phyloP scores from a whole-genome alignment of 2,888 invertebrate genomes.

The Cosmia pyralina region DNA sequence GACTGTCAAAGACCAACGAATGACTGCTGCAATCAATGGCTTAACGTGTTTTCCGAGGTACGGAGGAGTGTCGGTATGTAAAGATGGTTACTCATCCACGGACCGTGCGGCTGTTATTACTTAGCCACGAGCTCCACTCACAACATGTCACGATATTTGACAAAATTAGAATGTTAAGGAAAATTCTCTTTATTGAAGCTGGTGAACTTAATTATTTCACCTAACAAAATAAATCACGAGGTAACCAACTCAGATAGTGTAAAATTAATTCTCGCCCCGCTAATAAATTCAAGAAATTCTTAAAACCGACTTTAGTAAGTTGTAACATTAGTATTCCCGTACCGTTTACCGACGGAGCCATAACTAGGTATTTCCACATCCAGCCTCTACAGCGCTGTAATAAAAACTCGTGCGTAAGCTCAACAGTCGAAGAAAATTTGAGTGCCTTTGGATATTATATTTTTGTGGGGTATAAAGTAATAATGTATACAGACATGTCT shows the following conservation, averaged over 20 bases:
- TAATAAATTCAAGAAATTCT: constrained; percentile 43
- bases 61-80: no score
- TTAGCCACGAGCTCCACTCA: no score
- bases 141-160: no score
- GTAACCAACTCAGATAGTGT: constrained; percentile 13
- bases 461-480: constrained; percentile 53
- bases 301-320: constrained; percentile 45
- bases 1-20: no score
- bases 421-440: constrained; percentile 59
- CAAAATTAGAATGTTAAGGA: neutral
- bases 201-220: neutral
- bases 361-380: constrained; percentile 57
- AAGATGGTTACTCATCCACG: no score
- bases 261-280: constrained; percentile 31
- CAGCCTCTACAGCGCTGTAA: constrained; percentile 47
- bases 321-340: constrained; percentile 58
- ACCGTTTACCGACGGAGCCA: constrained; percentile 38
- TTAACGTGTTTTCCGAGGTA: no score
- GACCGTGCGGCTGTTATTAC: no score
- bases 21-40: no score
- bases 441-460: constrained; percentile 57
- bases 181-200: no score
- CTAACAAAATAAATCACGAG: constrained; percentile 3
- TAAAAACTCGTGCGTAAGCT: constrained; percentile 58
- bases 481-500: constrained; percentile 27